These are phyloP conservation scores for Cisticola juncidis DNA, from an alignment of 2,113 vertebrate genomes.

Conservation along the genomic window DNA sequence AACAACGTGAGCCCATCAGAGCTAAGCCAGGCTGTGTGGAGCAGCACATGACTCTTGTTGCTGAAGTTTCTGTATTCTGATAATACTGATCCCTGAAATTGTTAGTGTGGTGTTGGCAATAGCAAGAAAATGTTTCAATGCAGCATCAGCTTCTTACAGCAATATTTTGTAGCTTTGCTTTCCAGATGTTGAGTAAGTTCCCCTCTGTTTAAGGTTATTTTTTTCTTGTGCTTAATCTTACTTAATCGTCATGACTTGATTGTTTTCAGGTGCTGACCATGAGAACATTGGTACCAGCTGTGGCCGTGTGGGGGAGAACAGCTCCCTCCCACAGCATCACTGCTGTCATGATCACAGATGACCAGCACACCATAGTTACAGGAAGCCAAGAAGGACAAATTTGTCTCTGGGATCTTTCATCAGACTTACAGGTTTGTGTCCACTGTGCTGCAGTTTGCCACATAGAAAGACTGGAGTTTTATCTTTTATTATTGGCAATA, in stretches of 20 bases:
- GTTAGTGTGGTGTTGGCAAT: background rate
- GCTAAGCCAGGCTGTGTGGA: background rate
- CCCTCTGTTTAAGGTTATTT: fast-evolving
- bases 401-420: conserved; percentile 80
- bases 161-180: background rate
- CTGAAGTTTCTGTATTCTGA: background rate
- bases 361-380: conserved; percentile 79
- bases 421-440: conserved; percentile 75
- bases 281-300: conserved; percentile 56
- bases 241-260: background rate
- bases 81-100: background rate
- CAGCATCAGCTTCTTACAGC: background rate
- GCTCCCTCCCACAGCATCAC: conserved; percentile 80
- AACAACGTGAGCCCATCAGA: fast-evolving
- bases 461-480: background rate
- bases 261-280: conserved; percentile 52
- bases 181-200: background rate
- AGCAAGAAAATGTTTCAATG: background rate
- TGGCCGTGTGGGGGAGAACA: conserved; percentile 74
- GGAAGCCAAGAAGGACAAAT: conserved; percentile 82
- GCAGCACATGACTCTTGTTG: background rate
- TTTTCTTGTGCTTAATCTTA: background rate
- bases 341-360: conserved; percentile 79
- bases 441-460: background rate
- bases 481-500: background rate